These are phyloP conservation scores for Laterallus jamaicensis DNA, from an alignment of 2,113 vertebrate genomes.

Conservation along the genomic window DNA sequence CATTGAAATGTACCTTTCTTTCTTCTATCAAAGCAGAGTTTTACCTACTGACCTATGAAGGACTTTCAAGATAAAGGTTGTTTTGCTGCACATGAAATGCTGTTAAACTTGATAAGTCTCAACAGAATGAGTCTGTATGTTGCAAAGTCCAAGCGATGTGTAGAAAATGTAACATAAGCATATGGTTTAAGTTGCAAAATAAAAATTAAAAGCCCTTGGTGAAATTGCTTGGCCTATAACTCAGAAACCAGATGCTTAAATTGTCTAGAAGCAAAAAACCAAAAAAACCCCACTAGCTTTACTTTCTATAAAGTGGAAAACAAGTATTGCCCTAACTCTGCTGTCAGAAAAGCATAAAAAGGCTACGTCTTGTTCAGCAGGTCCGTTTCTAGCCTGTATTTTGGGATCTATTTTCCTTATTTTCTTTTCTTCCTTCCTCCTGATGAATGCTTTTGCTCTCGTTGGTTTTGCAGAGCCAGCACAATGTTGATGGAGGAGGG, in stretches of 20 bases:
- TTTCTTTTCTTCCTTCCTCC: not conserved
- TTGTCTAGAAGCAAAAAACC: not conserved
- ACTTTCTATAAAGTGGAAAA: not conserved
- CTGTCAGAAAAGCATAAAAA: not conserved
- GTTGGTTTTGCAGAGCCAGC: not conserved
- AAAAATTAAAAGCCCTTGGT: not conserved
- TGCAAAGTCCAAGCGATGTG: not conserved
- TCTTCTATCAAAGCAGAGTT: not conserved
- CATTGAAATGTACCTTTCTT: not conserved
- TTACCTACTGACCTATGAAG: constrained; percentile 39
- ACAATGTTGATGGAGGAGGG: not conserved
- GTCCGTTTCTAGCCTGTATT: not conserved
- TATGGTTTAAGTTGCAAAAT: not conserved
- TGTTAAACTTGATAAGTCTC: not conserved
- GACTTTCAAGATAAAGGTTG: not conserved
- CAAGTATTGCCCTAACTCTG: not conserved
- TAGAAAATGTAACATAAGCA: not conserved
- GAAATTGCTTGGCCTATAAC: not conserved
- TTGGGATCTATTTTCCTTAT: not conserved
- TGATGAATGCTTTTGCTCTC: not conserved
- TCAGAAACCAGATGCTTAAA: not conserved
- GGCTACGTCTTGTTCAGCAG: not conserved
- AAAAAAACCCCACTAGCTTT: not conserved
- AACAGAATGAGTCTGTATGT: not conserved
- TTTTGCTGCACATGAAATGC: not conserved